Base-by-base conservation (phyloP, 2,113 vertebrate species). In the Astur gentilis region DNA sequence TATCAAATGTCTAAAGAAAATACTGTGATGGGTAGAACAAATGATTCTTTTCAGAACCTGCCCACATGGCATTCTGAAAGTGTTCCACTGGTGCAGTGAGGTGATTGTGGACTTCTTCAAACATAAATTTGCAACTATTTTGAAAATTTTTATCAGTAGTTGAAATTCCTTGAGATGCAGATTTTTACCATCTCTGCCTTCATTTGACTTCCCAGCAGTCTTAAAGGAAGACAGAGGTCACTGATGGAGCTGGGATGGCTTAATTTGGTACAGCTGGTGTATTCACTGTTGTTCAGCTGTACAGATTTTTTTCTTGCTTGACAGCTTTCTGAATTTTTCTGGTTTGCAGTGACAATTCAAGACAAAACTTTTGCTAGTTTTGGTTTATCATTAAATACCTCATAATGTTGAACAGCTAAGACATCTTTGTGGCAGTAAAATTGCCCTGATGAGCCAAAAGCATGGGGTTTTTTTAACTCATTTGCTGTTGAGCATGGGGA, bases 381-480 rank as follows among this genome's bases (percentile, higher is more conserved):
- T 71, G 27, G 10, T 77, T 44, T 71, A 32, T 89, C 34, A 20
- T 47, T 83, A 72, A 88, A 52, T 58, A 66, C 17, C 11, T 42
- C 38, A 22, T 61, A 42, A 50, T 32, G 23, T 16, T 71, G 50
- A 71, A 50, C 13, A 70, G 71, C 36, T 71, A 22, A 45, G 34
- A n/a, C 7, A 40, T 73, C 31, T 83, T 60, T 54, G 21, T 47
- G n/a, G 45, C n/a, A 60, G 45, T 84, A 23, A 54, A 72, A 66
- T 65, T 71, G 50, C 38, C 25, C 18, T 52, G 8, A 31, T 83
- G 34, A 61, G 34, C 20, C 31, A 60, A 66, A 67, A 71, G 15
- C 2, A 1, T 47, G 7, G 3, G 11, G 0, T 11, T 44, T 58
- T 65, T 65, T 49, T 22, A 40, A 27, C 5, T 44, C 20, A 29